A percentile compares a stretch with the other conserved stretches of the same genome.
Evolutionary conservation across 1,140 invertebrate species (phyloP).

Genomic region (Caligus rogercresseyi): DNA sequence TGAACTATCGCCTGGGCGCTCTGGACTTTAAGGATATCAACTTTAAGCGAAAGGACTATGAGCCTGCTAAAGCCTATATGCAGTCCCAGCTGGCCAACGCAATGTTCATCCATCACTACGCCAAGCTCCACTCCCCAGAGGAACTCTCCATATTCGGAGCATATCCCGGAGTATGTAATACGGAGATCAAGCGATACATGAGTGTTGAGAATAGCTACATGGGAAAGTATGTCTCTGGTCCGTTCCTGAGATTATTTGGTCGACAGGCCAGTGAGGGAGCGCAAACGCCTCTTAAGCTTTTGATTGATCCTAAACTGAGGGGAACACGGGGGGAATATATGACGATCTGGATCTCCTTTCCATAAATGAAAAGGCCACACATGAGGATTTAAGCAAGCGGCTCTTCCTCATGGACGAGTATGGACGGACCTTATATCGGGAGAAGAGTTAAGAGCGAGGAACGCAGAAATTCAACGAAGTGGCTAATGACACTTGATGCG

Average conservation of each 20-base stretch:
- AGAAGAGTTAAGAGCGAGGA: background rate
- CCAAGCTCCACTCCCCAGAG: background rate
- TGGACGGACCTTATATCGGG: background rate
- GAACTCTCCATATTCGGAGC: background rate
- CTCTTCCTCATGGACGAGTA: conserved; percentile 3
- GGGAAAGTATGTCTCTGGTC: background rate
- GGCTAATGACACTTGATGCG: no score
- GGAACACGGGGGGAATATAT: conserved; percentile 3
- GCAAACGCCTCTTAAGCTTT: background rate
- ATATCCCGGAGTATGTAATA: conserved; percentile 5
- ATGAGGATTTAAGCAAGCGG: background rate
- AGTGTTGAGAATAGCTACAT: conserved; percentile 5
- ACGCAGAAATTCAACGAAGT: background rate
- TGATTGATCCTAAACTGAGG: background rate
- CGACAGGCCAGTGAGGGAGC: background rate
- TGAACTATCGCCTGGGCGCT: background rate
- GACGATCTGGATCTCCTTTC: background rate
- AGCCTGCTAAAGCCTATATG: background rate
- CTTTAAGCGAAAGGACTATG: background rate
- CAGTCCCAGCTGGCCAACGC: conserved; percentile 10
- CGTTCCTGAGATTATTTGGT: background rate
- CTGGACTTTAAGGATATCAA: background rate
- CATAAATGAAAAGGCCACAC: background rate
- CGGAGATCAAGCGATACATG: conserved; percentile 12
- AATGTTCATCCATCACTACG: background rate